Evolutionary conservation across 2,797 vertebrate genomes (phyloP).

Genomic region (Streptopelia turtur): DNA sequence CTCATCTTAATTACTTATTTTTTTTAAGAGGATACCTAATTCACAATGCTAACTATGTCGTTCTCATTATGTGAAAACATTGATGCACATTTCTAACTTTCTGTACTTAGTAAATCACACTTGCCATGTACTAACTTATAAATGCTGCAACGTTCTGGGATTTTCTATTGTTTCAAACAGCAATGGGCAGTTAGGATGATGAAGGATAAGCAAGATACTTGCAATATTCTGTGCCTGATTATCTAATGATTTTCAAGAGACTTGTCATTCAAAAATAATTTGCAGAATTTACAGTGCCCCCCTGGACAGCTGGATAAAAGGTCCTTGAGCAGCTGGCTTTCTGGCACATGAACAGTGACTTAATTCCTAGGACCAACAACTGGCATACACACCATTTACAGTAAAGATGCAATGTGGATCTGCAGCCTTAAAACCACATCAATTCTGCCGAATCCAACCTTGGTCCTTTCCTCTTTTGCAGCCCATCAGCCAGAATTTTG

Average conservation of each 20-base stretch:
- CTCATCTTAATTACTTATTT: neutral
- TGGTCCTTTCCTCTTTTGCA: neutral
- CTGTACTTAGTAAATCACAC: neutral
- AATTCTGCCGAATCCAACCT: neutral
- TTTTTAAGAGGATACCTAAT: neutral
- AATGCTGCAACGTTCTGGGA: neutral
- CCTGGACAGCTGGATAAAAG: neutral
- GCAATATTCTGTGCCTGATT: neutral
- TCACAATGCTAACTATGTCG: neutral
- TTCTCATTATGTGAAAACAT: neutral
- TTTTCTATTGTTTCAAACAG: slow-evolving; percentile 14
- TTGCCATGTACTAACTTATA: neutral
- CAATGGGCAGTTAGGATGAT: neutral
- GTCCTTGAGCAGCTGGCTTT: neutral
- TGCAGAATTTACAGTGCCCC: neutral
- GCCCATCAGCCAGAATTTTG: neutral
- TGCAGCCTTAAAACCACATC: neutral
- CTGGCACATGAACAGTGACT: neutral
- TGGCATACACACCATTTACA: too few species aligned
- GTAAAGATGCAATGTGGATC: neutral
- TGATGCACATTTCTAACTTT: neutral
- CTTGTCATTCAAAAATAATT: neutral
- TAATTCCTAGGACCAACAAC: neutral
- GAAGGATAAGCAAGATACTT: neutral
- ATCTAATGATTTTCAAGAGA: neutral